Conservation (phyloP, 2,888 invertebrate genomes). For the Campoletis raptor region DNA sequence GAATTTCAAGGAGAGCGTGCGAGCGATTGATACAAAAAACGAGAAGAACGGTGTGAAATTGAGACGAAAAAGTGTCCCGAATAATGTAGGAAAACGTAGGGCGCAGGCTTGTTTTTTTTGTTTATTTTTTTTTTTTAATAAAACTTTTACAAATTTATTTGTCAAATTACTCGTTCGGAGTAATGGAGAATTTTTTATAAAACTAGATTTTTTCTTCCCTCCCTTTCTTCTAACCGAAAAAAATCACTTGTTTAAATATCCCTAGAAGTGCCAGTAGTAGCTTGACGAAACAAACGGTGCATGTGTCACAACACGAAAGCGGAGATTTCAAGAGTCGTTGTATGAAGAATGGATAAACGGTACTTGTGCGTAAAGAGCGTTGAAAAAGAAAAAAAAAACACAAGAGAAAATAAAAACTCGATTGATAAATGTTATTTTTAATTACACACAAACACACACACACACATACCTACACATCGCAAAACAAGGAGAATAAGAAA, state of each 20-base stretch:
- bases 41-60: conserved; percentile 36
- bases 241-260: conserved; percentile 56
- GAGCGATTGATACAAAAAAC: conserved; percentile 15
- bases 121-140: not conserved
- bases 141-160: not conserved
- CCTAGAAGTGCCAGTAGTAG: conserved; percentile 62
- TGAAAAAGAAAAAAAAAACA: not conserved
- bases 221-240: conserved; percentile 46
- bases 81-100: conserved; percentile 37
- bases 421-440: conserved; percentile 52
- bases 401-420: conserved; percentile 25
- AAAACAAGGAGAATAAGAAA: conserved; percentile 40
- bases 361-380: conserved; percentile 52
- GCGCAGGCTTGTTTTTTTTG: conserved; percentile 40
- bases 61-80: conserved; percentile 31
- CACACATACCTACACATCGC: conserved; percentile 31
- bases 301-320: conserved; percentile 59
- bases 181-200: conserved; percentile 19
- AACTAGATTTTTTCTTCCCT: not conserved
- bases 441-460: conserved; percentile 39
- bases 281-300: conserved; percentile 56
- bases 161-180: conserved; percentile 14
- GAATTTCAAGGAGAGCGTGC: conserved; percentile 40
- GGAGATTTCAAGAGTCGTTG: conserved; percentile 56
- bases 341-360: conserved; percentile 60